A percentile compares a stretch with the other conserved stretches of the same genome.
Evolutionary conservation across 2,888 invertebrate species (phyloP).

Genomic region (Sisyra terminalis): DNA sequence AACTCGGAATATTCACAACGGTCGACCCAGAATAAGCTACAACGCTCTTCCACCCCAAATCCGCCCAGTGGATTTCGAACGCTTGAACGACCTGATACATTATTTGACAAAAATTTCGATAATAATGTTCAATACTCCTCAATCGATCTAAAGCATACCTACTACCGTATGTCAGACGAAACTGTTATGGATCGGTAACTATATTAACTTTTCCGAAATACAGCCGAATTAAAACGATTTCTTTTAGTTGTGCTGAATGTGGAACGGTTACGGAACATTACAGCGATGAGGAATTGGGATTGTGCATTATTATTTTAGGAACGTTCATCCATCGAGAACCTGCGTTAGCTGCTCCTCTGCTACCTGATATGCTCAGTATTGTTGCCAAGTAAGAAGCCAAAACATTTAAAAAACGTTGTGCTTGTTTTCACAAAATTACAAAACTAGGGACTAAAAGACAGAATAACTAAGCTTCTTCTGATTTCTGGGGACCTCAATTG

Average conservation of each 20-base stretch:
- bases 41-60: too few species aligned
- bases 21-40: background rate
- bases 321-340: slow-evolving; percentile 96
- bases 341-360: slow-evolving; percentile 77
- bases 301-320: slow-evolving; percentile 83
- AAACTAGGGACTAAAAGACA: too few species aligned
- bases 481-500: too few species aligned
- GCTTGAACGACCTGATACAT: slow-evolving; percentile 11
- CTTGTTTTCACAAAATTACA: too few species aligned
- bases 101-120: slow-evolving; percentile 7
- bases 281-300: slow-evolving; percentile 90
- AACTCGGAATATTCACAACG: background rate
- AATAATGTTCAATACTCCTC: slow-evolving; percentile 18
- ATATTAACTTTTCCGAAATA: background rate
- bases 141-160: slow-evolving; percentile 38
- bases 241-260: slow-evolving; percentile 64
- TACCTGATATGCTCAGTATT: slow-evolving; percentile 79
- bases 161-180: slow-evolving; percentile 50
- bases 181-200: slow-evolving; percentile 45
- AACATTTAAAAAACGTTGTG: too few species aligned
- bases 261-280: slow-evolving; percentile 80
- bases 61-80: too few species aligned
- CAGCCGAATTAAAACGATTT: background rate
- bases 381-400: slow-evolving; percentile 56
- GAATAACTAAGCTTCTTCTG: too few species aligned